A percentile compares a stretch with the other conserved stretches of the same genome.
Evolutionary conservation across 1,140 invertebrate species (phyloP).

Genomic region (Hycleus cichorii): DNA sequence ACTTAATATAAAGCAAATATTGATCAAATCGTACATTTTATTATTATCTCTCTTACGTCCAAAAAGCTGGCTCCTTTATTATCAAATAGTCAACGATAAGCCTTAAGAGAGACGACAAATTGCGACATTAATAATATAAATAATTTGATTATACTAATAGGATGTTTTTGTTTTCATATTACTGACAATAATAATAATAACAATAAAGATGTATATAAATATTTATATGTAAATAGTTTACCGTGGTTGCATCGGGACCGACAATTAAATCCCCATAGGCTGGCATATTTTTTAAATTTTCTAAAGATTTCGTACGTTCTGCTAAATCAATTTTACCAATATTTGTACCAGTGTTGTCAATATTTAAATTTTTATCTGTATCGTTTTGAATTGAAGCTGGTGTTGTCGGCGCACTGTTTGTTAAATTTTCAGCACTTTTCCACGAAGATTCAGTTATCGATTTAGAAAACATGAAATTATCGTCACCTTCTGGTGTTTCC

Average conservation of each 20-base stretch:
- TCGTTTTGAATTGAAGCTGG: not conserved
- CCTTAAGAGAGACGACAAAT: too few species aligned
- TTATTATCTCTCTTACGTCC: too few species aligned
- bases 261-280: conserved; percentile 46
- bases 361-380: conserved; percentile 3
- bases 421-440: conserved; percentile 29
- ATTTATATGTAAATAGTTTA: conserved; percentile 8
- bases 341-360: not conserved
- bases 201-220: too few species aligned
- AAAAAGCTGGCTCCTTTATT: too few species aligned
- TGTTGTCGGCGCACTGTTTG: not conserved
- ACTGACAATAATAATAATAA: too few species aligned
- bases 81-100: too few species aligned
- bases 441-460: conserved; percentile 28
- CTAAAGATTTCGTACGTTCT: conserved; percentile 32
- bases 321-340: conserved; percentile 3
- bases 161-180: too few species aligned
- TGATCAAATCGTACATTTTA: too few species aligned
- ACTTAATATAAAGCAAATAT: too few species aligned
- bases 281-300: conserved; percentile 41
- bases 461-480: conserved; percentile 27
- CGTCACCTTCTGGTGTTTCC: conserved; percentile 27
- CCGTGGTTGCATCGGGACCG: conserved; percentile 39
- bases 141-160: too few species aligned
- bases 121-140: too few species aligned